These are phyloP conservation scores for Etheostoma cragini DNA, from an alignment of 2,113 vertebrate species.

Conservation along the genomic window DNA sequence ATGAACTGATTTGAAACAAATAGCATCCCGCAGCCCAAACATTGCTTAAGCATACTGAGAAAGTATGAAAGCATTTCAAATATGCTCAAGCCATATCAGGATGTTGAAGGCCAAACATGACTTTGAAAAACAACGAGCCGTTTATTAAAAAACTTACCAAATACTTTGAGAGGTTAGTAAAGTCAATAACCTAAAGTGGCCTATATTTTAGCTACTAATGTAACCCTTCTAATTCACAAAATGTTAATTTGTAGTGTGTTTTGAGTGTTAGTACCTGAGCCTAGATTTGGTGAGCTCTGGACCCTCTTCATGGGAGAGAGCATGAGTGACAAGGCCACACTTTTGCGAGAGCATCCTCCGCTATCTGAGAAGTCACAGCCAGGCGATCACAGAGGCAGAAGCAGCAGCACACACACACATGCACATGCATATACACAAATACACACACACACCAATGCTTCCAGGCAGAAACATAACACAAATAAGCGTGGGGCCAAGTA, in stretches of 20 bases:
- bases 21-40: constrained; percentile 27
- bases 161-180: background rate
- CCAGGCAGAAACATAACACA: constrained; percentile 48
- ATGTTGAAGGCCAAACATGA: constrained; percentile 11
- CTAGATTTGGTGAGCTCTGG: constrained; percentile 96
- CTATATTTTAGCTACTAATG: background rate
- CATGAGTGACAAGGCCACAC: constrained; percentile 91
- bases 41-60: constrained; percentile 25
- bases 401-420: constrained; percentile 71
- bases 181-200: background rate
- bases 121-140: constrained; percentile 23
- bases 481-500: constrained; percentile 83
- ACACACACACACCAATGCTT: constrained; percentile 41
- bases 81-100: constrained; percentile 30
- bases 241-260: constrained; percentile 36
- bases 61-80: constrained; percentile 45
- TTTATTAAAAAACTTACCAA: constrained; percentile 39
- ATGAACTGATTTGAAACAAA: constrained; percentile 17
- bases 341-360: constrained; percentile 93
- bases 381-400: constrained; percentile 75
- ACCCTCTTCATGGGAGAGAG: constrained; percentile 98
- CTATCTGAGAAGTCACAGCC: constrained; percentile 94
- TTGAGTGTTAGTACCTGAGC: constrained; percentile 91
- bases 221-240: background rate
- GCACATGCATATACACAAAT: constrained; percentile 67